Conservation (phyloP, 1,140 invertebrate species). For the Stegodyphus dumicola region DNA sequence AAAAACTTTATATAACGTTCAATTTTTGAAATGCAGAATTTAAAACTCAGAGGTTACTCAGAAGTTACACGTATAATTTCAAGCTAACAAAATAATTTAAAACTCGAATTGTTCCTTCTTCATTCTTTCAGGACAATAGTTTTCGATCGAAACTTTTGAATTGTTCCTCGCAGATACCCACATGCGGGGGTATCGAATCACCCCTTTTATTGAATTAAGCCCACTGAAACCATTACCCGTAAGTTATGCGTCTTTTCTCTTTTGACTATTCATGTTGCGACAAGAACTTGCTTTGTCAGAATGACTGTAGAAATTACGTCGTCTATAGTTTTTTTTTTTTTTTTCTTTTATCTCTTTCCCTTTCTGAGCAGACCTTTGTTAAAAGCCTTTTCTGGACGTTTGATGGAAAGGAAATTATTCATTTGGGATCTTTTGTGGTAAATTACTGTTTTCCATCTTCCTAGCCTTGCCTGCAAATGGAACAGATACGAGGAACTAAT, state of each 20-base stretch:
- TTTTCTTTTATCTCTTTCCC: not conserved
- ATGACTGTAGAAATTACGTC: conserved; percentile 31
- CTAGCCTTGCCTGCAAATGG: too few relatives aligned
- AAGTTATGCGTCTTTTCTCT: conserved; percentile 11
- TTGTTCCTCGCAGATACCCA: too few relatives aligned
- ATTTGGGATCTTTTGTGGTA: conserved; percentile 13
- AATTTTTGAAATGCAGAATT: too few relatives aligned
- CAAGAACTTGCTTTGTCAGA: conserved; percentile 15
- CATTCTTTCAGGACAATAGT: too few relatives aligned
- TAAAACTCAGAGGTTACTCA: too few relatives aligned
- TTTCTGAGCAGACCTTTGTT: conserved; percentile 17
- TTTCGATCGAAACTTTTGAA: too few relatives aligned
- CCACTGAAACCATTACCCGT: conserved; percentile 28
- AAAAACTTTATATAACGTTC: too few relatives aligned
- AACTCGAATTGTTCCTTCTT: too few relatives aligned
- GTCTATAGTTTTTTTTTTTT: not conserved
- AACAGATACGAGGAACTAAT: too few relatives aligned
- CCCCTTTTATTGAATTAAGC: conserved; percentile 22
- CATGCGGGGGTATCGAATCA: not conserved
- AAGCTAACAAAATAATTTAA: too few relatives aligned
- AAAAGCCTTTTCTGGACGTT: conserved; percentile 12
- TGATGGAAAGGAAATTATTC: conserved; percentile 19
- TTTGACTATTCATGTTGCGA: conserved; percentile 16
- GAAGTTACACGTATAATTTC: too few relatives aligned
- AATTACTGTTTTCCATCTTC: conserved; percentile 18